These are phyloP conservation scores for Pangasianodon hypophthalmus DNA, from an alignment of 2,113 vertebrate species.

Conservation along the genomic window DNA sequence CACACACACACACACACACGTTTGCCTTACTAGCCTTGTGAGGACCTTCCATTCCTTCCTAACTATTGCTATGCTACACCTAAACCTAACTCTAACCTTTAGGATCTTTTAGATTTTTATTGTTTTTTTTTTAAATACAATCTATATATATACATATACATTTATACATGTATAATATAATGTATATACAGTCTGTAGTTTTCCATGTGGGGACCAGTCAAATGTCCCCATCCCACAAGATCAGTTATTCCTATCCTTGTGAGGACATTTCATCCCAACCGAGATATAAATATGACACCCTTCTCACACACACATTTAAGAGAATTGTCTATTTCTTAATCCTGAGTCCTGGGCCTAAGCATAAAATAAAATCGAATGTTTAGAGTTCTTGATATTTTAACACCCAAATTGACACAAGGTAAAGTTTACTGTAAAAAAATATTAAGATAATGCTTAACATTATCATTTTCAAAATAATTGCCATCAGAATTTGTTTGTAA, in stretches of 20 bases:
- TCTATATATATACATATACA: no score
- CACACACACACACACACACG: no score
- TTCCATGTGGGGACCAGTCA: background rate
- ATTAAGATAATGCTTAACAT: background rate
- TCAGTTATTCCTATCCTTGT: background rate
- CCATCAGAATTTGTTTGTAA: background rate
- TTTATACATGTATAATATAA: no score
- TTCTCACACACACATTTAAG: background rate
- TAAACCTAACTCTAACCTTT: background rate
- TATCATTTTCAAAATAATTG: background rate
- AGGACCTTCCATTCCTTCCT: background rate
- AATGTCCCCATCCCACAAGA: background rate
- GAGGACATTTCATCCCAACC: background rate
- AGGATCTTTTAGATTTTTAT: background rate
- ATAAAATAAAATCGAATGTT: background rate
- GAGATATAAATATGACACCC: background rate
- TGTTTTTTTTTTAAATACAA: no score
- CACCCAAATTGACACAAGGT: background rate
- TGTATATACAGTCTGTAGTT: background rate
- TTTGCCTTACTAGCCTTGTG: background rate
- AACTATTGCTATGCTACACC: background rate
- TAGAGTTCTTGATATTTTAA: background rate
- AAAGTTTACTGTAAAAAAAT: background rate
- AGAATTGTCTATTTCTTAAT: background rate
- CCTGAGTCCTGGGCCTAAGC: background rate